Percentiles rank a stretch among this genome's conserved stretches.
These are phyloP conservation scores for Apaloderma vittatum DNA, from an alignment of 2,113 vertebrate genomes.

Conservation along the genomic window DNA sequence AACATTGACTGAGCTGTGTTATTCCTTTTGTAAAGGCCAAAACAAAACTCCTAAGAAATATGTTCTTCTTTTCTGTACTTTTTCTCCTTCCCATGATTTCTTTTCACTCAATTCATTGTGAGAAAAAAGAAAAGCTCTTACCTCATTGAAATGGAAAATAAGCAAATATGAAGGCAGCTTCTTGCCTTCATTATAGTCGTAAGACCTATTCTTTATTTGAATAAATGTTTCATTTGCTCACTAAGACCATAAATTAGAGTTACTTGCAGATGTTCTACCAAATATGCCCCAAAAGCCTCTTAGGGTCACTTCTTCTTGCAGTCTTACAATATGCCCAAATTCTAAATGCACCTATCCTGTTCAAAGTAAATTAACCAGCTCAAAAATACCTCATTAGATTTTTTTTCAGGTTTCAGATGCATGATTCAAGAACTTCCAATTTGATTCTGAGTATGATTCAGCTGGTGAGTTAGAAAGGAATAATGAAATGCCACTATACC, in stretches of 20 bases:
- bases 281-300: background rate
- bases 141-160: background rate
- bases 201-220: background rate
- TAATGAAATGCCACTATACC: background rate
- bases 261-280: background rate
- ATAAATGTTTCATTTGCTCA: conserved; percentile 12
- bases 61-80: background rate
- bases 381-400: background rate
- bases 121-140: background rate
- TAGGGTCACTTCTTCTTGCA: background rate
- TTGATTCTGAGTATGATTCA: conserved; percentile 13
- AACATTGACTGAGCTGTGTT: background rate
- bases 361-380: background rate
- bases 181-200: background rate
- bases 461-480: background rate
- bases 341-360: background rate
- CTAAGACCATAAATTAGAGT: background rate
- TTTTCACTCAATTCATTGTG: background rate
- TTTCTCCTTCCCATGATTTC: background rate
- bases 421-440: background rate
- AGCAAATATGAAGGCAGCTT: background rate
- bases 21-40: background rate
- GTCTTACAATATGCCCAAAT: background rate
- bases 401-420: background rate
- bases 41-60: background rate